These are phyloP conservation scores for Acrobasis consociella DNA, from an alignment of 2,888 invertebrate genomes.

Conservation along the genomic window DNA sequence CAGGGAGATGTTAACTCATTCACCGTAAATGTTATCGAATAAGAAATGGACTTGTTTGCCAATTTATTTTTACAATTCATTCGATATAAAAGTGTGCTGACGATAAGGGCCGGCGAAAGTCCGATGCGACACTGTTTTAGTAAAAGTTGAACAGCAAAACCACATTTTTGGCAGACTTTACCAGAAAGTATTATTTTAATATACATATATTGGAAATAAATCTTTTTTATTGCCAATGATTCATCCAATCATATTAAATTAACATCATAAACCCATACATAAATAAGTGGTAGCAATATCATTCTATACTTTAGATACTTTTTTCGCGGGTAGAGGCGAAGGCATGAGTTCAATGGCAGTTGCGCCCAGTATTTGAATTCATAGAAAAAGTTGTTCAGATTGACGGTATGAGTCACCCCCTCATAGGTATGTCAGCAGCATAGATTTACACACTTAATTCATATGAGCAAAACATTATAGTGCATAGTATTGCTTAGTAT, in stretches of 20 bases:
- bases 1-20: too few species aligned
- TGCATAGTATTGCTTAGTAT: too few species aligned
- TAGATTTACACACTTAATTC: too few species aligned
- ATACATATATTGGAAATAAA: not conserved
- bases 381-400: too few species aligned
- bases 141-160: conserved; percentile 22
- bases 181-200: not conserved
- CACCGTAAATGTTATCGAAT: too few species aligned
- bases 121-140: conserved; percentile 20
- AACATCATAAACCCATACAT: not conserved
- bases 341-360: too few species aligned
- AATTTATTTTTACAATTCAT: not conserved
- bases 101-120: conserved; percentile 20
- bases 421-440: too few species aligned
- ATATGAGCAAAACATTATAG: too few species aligned
- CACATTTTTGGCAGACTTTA: conserved; percentile 4
- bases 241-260: not conserved
- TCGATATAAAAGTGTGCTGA: conserved; percentile 9
- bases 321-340: too few species aligned
- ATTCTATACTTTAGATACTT: too few species aligned
- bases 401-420: too few species aligned
- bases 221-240: not conserved
- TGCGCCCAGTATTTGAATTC: too few species aligned
- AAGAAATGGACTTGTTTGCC: not conserved
- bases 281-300: not conserved